A percentile compares a stretch with the other conserved stretches of the same genome.
These are phyloP conservation scores for Tetropium fuscum DNA, from an alignment of 2,888 invertebrate genomes.

Conservation along the genomic window DNA sequence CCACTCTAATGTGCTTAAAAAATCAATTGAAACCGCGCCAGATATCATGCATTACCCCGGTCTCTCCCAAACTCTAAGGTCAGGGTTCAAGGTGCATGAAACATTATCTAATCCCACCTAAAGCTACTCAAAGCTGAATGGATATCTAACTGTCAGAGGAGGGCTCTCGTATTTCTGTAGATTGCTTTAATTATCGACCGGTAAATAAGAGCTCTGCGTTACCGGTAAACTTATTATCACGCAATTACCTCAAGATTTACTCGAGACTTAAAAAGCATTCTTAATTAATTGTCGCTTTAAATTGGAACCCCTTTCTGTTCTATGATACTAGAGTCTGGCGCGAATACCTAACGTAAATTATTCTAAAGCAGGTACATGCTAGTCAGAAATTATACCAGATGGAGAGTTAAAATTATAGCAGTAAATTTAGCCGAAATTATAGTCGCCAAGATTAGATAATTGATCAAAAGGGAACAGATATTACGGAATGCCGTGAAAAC, in stretches of 20 bases:
- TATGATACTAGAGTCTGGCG: slow-evolving; percentile 15
- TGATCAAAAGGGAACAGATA: no score
- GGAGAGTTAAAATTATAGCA: background rate
- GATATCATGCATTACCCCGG: slow-evolving; percentile 12
- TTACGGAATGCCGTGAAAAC: no score
- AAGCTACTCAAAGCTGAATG: slow-evolving; percentile 36
- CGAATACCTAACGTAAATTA: slow-evolving; percentile 18
- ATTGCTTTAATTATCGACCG: slow-evolving; percentile 48
- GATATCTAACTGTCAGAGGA: slow-evolving; percentile 33
- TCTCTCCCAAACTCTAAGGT: slow-evolving; percentile 35
- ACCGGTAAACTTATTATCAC: slow-evolving; percentile 35
- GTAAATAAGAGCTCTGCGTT: slow-evolving; percentile 41
- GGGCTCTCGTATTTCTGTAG: slow-evolving; percentile 39
- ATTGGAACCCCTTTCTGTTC: slow-evolving; percentile 25
- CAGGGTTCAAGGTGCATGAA: slow-evolving; percentile 45
- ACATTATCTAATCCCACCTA: slow-evolving; percentile 39
- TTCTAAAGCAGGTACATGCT: slow-evolving; percentile 1
- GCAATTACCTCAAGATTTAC: slow-evolving; percentile 35
- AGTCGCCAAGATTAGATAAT: background rate
- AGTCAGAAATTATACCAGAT: background rate
- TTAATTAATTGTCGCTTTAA: slow-evolving; percentile 35
- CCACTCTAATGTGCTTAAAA: slow-evolving; percentile 10
- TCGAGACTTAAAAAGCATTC: slow-evolving; percentile 16
- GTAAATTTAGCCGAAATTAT: background rate
- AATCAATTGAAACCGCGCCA: slow-evolving; percentile 17